Conservation (phyloP, 1,140 invertebrate genomes). For the Listronotus oregonensis region DNA sequence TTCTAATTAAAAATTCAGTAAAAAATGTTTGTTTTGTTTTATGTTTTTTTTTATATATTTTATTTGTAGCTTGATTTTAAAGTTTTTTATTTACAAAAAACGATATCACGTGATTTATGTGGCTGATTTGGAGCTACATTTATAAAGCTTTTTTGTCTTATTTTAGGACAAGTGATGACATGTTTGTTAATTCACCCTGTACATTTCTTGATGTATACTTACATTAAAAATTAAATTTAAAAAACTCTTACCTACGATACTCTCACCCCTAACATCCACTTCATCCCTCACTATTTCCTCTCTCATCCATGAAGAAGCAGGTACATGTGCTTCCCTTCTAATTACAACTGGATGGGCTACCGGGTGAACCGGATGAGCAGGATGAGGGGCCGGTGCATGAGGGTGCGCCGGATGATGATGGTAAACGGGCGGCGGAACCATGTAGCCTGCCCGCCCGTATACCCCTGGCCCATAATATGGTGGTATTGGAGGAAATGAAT, state of each 20-base stretch:
- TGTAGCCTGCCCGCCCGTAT: slow-evolving; percentile 42
- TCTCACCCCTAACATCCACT: slow-evolving; percentile 44
- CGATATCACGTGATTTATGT: too few relatives aligned
- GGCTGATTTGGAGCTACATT: too few relatives aligned
- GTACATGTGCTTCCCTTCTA: slow-evolving; percentile 46
- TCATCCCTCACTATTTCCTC: slow-evolving; percentile 42
- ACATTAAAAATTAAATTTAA: too few relatives aligned
- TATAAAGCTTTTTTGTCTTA: too few relatives aligned
- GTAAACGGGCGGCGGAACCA: slow-evolving; percentile 46
- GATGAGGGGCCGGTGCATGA: slow-evolving; percentile 3
- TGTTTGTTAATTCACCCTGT: too few relatives aligned
- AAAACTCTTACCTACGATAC: slow-evolving; percentile 39
- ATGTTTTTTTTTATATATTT: too few relatives aligned
- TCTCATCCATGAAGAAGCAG: slow-evolving; percentile 41
- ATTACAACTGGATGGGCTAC: slow-evolving; percentile 36
- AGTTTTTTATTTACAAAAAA: too few relatives aligned
- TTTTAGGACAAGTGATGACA: too few relatives aligned
- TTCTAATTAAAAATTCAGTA: too few relatives aligned
- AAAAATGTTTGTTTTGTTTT: too few relatives aligned
- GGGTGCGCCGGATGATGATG: slow-evolving; percentile 39
- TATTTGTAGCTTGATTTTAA: too few relatives aligned
- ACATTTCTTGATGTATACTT: too few relatives aligned
- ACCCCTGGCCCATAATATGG: slow-evolving; percentile 46
- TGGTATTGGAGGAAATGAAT: slow-evolving; percentile 46
- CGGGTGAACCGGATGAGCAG: not conserved